These are phyloP conservation scores for Strigamia transsilvanica DNA, from an alignment of 2,888 invertebrate genomes.

Conservation along the genomic window DNA sequence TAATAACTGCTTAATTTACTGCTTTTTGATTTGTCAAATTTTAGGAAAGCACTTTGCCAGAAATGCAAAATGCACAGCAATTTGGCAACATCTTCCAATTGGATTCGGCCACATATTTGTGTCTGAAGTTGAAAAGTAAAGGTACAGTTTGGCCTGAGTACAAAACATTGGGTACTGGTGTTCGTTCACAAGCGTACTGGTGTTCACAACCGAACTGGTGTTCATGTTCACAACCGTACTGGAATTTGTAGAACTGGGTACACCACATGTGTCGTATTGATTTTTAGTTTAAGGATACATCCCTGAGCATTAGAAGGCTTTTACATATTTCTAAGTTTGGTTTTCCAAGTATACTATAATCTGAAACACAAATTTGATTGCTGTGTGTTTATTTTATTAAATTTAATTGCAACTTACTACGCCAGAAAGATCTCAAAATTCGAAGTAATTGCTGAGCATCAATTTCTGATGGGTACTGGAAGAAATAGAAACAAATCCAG, in stretches of 20 bases:
- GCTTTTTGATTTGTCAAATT: constrained; percentile 66
- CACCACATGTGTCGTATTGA: not conserved
- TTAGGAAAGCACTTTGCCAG: constrained; percentile 73
- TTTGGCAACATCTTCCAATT: constrained; percentile 71
- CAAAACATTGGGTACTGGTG: too few species aligned
- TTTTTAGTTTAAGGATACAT: constrained; percentile 62
- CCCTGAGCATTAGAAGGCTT: constrained; percentile 74
- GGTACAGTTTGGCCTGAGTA: not conserved
- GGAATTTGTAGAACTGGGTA: not conserved
- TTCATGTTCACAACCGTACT: too few species aligned
- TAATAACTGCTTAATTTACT: constrained; percentile 73
- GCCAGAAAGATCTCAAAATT: constrained; percentile 71
- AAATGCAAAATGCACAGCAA: constrained; percentile 73
- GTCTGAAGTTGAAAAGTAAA: constrained; percentile 49
- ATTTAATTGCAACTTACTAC: constrained; percentile 61
- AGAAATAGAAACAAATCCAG: not conserved
- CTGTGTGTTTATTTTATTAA: not conserved
- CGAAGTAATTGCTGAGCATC: constrained; percentile 72
- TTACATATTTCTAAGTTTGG: constrained; percentile 74
- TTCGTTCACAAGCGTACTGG: not conserved
- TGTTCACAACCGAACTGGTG: not conserved
- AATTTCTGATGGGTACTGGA: constrained; percentile 70
- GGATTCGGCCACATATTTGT: constrained; percentile 72
- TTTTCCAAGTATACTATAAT: constrained; percentile 68
- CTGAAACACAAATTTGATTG: constrained; percentile 37